These are phyloP conservation scores for Cordilura impudica DNA, from an alignment of 2,888 invertebrate genomes.

Conservation along the genomic window DNA sequence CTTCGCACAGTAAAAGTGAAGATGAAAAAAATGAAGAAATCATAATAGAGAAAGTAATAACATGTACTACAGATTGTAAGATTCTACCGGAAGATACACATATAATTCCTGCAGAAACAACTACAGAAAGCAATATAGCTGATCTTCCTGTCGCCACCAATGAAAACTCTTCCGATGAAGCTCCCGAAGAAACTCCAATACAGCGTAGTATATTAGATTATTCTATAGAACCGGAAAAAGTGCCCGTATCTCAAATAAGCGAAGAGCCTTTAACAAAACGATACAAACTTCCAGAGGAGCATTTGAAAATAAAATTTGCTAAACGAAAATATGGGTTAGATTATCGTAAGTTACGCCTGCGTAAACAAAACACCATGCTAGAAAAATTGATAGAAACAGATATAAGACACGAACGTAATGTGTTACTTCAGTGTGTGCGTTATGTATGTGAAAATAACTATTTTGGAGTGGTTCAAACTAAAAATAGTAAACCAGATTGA, in stretches of 20 bases:
- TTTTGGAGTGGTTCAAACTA: conserved; percentile 79
- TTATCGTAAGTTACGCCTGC: conserved; percentile 68
- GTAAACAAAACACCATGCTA: conserved; percentile 80
- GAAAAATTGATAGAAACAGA: conserved; percentile 86
- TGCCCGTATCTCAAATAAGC: not conserved
- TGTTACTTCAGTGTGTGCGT: conserved; percentile 91
- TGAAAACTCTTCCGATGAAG: conserved; percentile 67
- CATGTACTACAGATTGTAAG: too few species aligned
- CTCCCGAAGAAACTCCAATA: conserved; percentile 69
- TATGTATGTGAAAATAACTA: conserved; percentile 88
- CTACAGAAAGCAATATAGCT: not conserved
- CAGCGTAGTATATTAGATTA: conserved; percentile 48
- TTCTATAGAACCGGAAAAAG: not conserved
- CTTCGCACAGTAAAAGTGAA: not conserved
- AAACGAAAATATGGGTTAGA: conserved; percentile 68
- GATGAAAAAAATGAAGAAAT: not conserved
- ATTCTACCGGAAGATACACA: not conserved
- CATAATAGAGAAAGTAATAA: too few species aligned
- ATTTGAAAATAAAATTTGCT: not conserved
- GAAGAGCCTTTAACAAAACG: not conserved
- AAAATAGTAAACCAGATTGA: not conserved
- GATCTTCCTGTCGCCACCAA: not conserved
- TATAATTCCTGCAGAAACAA: not conserved
- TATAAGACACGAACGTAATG: conserved; percentile 91
- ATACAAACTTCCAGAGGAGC: not conserved